phyloP scores from a whole-genome alignment of 2,888 invertebrate species.

The Arctia plantaginis region DNA sequence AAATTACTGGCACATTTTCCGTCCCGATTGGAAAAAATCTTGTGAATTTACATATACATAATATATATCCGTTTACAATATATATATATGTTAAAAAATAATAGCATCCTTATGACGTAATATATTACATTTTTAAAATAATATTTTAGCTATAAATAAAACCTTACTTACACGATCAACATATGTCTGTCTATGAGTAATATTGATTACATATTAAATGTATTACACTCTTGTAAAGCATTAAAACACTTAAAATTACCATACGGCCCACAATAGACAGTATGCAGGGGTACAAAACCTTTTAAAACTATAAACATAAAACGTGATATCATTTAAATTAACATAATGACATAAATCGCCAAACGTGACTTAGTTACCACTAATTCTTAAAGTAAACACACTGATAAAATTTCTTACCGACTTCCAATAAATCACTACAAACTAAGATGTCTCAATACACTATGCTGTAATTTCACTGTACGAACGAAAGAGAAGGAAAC shows the following conservation, averaged over 20 bases:
- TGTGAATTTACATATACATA: not conserved
- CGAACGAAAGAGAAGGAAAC: slow-evolving; percentile 58
- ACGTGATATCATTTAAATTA: slow-evolving; percentile 74
- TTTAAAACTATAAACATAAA: slow-evolving; percentile 57
- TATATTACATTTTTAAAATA: not conserved
- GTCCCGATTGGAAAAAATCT: not conserved
- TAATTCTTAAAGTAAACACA: slow-evolving; percentile 85
- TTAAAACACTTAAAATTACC: slow-evolving; percentile 22
- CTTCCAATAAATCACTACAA: slow-evolving; percentile 77
- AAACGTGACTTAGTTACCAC: slow-evolving; percentile 72
- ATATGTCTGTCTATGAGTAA: not conserved
- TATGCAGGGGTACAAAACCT: slow-evolving; percentile 37
- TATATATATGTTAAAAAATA: not conserved
- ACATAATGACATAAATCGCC: slow-evolving; percentile 75
- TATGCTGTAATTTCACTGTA: slow-evolving; percentile 70
- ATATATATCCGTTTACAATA: not conserved
- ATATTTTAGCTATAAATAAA: not conserved
- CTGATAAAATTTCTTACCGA: slow-evolving; percentile 79
- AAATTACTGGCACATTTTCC: not conserved
- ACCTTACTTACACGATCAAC: not conserved
- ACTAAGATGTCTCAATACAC: slow-evolving; percentile 82
- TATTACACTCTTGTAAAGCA: slow-evolving; percentile 11
- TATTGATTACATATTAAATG: not conserved
- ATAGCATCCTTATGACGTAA: not conserved
- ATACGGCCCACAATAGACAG: slow-evolving; percentile 42